Evolutionary conservation across 2,797 vertebrate genomes (phyloP).

Genomic region (Danio aesculapii): DNA sequence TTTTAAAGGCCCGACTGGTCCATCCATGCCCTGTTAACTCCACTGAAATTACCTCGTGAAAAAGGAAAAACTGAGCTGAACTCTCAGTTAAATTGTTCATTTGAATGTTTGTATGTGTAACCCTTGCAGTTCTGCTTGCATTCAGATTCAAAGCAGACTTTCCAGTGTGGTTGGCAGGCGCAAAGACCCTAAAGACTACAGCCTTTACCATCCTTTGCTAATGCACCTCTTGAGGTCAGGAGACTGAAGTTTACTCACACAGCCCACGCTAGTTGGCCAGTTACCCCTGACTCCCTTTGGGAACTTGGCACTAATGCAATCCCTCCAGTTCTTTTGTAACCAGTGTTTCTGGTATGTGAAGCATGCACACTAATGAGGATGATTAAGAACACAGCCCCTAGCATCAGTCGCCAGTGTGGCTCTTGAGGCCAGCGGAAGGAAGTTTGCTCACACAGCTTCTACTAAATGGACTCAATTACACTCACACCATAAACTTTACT

Average conservation of each 20-base stretch:
- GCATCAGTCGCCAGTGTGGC: too few species aligned
- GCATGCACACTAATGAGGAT: too few species aligned
- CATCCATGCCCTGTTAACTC: constrained; percentile 47
- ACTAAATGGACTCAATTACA: background rate
- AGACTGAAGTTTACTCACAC: background rate
- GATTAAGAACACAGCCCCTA: background rate
- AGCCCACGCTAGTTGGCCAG: too few species aligned
- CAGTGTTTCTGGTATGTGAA: too few species aligned
- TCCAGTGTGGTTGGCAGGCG: background rate
- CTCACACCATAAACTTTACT: background rate
- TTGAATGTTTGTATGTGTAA: constrained; percentile 11
- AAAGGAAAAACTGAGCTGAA: constrained; percentile 17
- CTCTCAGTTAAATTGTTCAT: constrained; percentile 4
- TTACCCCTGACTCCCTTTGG: too few species aligned
- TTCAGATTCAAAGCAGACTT: background rate
- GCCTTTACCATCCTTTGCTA: background rate
- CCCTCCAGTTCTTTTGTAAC: too few species aligned
- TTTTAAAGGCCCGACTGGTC: constrained; percentile 53
- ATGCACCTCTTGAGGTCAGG: background rate
- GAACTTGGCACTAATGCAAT: too few species aligned
- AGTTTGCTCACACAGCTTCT: too few species aligned
- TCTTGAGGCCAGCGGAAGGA: too few species aligned
- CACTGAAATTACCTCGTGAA: constrained; percentile 38
- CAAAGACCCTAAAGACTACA: background rate
- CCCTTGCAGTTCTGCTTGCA: too few species aligned